Conservation (phyloP, 1,140 invertebrate genomes). For the Hylaeus anthracinus region DNA sequence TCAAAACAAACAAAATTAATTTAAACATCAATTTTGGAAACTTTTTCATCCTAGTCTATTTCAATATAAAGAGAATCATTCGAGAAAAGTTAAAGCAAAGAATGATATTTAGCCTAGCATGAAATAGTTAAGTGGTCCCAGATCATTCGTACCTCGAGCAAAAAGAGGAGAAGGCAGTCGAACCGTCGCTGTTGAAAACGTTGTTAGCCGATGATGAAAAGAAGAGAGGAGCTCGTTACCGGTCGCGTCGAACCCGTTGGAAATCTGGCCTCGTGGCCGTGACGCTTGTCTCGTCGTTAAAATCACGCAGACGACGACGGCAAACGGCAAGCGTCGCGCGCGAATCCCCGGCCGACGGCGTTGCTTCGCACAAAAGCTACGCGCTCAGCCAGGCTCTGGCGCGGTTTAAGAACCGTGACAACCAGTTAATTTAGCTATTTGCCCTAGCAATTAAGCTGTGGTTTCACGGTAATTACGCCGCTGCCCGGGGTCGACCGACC, state of each 20-base stretch:
- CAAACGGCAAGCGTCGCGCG: not conserved
- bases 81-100: too few relatives aligned
- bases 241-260: not conserved
- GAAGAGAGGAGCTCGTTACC: not conserved
- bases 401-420: constrained; percentile 64
- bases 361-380: constrained; percentile 20
- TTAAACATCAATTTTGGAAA: too few relatives aligned
- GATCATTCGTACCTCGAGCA: not conserved
- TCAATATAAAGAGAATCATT: too few relatives aligned
- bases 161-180: not conserved
- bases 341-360: constrained; percentile 11
- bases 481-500: constrained; percentile 33
- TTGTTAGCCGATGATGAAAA: not conserved
- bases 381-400: not conserved
- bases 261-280: not conserved
- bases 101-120: too few relatives aligned
- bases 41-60: too few relatives aligned
- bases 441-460: constrained; percentile 66
- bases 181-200: not conserved
- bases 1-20: too few relatives aligned
- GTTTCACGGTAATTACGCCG: constrained; percentile 69
- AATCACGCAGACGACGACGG: constrained; percentile 19
- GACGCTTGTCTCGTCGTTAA: constrained; percentile 46
- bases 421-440: constrained; percentile 69
- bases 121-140: too few relatives aligned